Conservation (phyloP, 2,888 invertebrate species). For the Watsonalla cultraria region DNA sequence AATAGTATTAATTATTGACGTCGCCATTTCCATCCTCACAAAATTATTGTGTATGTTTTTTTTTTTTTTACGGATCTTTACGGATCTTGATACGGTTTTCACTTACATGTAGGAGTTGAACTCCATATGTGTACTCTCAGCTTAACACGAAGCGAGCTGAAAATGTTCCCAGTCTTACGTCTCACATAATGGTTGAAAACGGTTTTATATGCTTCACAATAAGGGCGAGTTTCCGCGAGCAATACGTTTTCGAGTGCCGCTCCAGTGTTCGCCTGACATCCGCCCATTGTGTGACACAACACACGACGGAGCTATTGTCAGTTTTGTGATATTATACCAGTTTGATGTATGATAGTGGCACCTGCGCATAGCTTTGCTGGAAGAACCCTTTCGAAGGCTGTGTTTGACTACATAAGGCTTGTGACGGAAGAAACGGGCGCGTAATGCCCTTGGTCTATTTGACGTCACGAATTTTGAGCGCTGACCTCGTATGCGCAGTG, state of each 20-base stretch:
- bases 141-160: conserved; percentile 2
- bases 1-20: too few species aligned
- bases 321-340: conserved; percentile 52
- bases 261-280: conserved; percentile 21
- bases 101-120: not conserved
- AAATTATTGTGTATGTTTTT: too few species aligned
- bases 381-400: not conserved
- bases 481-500: too few species aligned
- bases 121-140: not conserved
- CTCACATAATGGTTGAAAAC: conserved; percentile 17
- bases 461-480: too few species aligned
- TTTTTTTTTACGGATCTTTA: not conserved
- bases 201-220: conserved; percentile 17
- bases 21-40: too few species aligned
- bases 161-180: conserved; percentile 14
- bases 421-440: too few species aligned
- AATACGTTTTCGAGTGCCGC: conserved; percentile 17
- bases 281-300: conserved; percentile 28
- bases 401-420: too few species aligned
- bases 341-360: conserved; percentile 42
- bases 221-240: conserved; percentile 18
- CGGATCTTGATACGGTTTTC: too few species aligned
- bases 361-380: conserved; percentile 12
- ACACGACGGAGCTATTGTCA: conserved; percentile 40
- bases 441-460: too few species aligned